phyloP scores from a whole-genome alignment of 1,140 invertebrate species.

The Microplitis mediator region DNA sequence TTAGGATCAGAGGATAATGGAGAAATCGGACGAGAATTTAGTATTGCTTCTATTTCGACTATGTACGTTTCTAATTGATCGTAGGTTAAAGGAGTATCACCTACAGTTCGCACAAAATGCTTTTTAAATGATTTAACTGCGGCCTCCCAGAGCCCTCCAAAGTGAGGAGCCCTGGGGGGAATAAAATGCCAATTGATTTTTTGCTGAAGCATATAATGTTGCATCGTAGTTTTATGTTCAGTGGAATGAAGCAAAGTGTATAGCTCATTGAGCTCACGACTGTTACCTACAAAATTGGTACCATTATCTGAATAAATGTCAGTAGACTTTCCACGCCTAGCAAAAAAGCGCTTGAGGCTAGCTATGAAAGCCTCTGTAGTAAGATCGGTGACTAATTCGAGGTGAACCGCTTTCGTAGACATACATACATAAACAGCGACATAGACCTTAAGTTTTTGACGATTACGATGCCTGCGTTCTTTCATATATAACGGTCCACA shows the following conservation, averaged over 20 bases:
- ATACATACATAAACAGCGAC: too few species aligned
- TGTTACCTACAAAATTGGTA: slow-evolving; percentile 22
- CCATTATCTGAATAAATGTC: slow-evolving; percentile 25
- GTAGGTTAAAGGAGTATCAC: neutral
- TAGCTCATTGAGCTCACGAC: slow-evolving; percentile 16
- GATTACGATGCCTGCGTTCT: too few species aligned
- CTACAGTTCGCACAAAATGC: neutral
- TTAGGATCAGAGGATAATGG: neutral
- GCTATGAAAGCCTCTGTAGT: neutral
- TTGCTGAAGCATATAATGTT: too few species aligned
- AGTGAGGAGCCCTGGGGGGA: too few species aligned
- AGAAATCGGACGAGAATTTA: neutral
- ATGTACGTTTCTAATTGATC: neutral
- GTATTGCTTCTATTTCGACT: neutral
- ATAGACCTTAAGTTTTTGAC: too few species aligned
- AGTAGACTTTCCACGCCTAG: slow-evolving; percentile 5
- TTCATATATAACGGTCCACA: too few species aligned
- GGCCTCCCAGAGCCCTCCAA: too few species aligned
- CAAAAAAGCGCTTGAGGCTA: slow-evolving; percentile 11
- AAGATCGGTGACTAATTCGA: too few species aligned
- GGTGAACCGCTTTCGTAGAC: too few species aligned
- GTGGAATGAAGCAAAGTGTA: neutral
- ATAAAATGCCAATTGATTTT: too few species aligned
- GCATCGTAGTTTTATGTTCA: too few species aligned
- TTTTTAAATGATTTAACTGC: neutral